Evolutionary conservation across 2,113 vertebrate species (phyloP).

Genomic region (cat (Felis catus)): DNA sequence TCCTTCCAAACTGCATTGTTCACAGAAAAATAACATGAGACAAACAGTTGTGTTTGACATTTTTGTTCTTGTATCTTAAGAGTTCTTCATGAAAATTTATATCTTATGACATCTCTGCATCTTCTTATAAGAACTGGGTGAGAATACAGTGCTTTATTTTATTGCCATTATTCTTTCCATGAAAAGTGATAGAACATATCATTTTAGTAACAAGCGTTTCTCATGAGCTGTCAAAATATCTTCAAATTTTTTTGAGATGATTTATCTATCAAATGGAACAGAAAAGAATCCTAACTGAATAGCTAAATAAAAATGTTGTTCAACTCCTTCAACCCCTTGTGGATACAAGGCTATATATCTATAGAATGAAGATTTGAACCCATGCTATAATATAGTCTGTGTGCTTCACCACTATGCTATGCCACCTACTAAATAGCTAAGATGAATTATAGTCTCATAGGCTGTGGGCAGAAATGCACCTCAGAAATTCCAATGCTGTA

Average conservation of each 20-base stretch:
- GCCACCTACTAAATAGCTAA: background rate
- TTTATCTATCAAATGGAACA: background rate
- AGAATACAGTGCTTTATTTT: slow-evolving; percentile 2
- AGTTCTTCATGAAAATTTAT: background rate
- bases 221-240: background rate
- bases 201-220: background rate
- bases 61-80: background rate
- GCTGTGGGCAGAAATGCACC: background rate
- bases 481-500: background rate
- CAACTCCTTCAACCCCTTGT: background rate
- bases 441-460: background rate
- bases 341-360: background rate
- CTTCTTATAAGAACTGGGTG: background rate
- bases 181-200: background rate
- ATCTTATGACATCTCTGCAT: background rate
- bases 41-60: background rate
- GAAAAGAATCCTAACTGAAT: background rate
- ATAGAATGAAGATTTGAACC: background rate
- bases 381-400: background rate
- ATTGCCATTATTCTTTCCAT: background rate
- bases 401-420: background rate
- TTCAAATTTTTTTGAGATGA: background rate
- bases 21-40: background rate
- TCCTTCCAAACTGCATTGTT: background rate
- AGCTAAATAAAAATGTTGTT: background rate